Evolutionary conservation across 1,140 invertebrate genomes (phyloP), one percentile per base, ranked within the genome.

Genomic region (Tetramorium parvispinum): DNA sequence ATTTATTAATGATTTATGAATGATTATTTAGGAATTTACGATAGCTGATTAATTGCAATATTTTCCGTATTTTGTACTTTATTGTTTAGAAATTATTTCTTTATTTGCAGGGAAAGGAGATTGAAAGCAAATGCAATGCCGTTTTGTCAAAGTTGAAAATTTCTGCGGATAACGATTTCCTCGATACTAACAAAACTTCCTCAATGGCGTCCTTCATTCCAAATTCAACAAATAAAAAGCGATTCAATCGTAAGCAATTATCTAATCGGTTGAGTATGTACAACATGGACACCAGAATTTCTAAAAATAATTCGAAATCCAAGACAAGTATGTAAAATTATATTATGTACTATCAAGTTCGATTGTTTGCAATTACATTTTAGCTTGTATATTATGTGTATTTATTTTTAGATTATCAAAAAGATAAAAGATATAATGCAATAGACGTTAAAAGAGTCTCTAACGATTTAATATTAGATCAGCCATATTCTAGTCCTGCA

Each of bases 71-170:
- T 21, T 46, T 32, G 11, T 18, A 66, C 24, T 63, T 78, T 37
- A 21, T 59, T n/a, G 61, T 46, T 76, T 57, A 57, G 8, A 78
- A 63, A 24, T 61, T 85, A 7, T 49, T 70, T 85, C 10, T 51
- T 77, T 37, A 24, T 85, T 92, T 92, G 76, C 63, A 95, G 92
- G 93, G 91, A 11, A 93, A 93, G 32, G 91, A 94, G 63, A 92
- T 91, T 18, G 91, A 93, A 68, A 91, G 90, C 66, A 92, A 92
- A 70, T 95, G 94, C 57, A 87, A 87, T 57, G 71, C 75, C 8
- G 94, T 95, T 88, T 88, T 95, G 5, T 93, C 91, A 3, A 94
- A 94, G 88, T 88, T 95, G 49, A 92, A 90, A 55, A 49, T 87
- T 18, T 89, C 51, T 83, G 93, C 92, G 5, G 91, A 94, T 78